Evolutionary conservation across 2,888 invertebrate genomes (phyloP), one percentile per base, ranked within the genome.

Genomic region (Leucophenga montana): DNA sequence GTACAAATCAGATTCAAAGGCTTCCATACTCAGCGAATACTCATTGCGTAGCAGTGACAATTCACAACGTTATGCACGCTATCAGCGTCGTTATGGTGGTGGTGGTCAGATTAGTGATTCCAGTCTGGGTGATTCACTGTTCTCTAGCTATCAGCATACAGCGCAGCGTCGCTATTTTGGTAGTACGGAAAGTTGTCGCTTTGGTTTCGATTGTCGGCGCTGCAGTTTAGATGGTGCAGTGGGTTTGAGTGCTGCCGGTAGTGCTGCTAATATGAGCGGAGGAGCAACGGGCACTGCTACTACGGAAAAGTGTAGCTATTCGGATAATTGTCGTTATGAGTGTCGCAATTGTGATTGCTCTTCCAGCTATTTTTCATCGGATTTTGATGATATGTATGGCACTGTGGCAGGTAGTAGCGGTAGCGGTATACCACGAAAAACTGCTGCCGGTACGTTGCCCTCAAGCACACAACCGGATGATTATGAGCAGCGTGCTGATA

Each of bases 331-430:
- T 69, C 86, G 87, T 2, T 88, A 88, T 46, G 89, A 89, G 74
- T 89, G 88, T 67, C 81, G 86, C 11, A 88, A 89, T 48, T 89
- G 89, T 67, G 89, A 89, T 62, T 89, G 89, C 70, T 88, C 89
- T 3, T 89, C 89, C 3, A 89, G 88, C 39, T 89, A 89, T 61
- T 89, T 89, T 50, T 88, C 88, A 20, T 89, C 89, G 0, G 89
- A 89, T 48, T 89, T 89, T 44, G 89, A 89, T 75, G 89, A 89
- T 16, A 73, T 86, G 11, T 88, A 89, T 44, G 86, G 87, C 3
- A 77, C 80, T 0, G 76, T 77, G 53, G 84, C 79, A 0, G 77
- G 75, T 0, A 78, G 84, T 9, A 82, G 80, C 0, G 78, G 82
- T 67, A 85, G 86, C 14, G 85, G 86, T 14, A 85, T 86, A 64